Percentiles rank a stretch among this genome's conserved stretches.
Conservation (phyloP, 1,140 invertebrate species). For the Sweltsa coloradensis region DNA sequence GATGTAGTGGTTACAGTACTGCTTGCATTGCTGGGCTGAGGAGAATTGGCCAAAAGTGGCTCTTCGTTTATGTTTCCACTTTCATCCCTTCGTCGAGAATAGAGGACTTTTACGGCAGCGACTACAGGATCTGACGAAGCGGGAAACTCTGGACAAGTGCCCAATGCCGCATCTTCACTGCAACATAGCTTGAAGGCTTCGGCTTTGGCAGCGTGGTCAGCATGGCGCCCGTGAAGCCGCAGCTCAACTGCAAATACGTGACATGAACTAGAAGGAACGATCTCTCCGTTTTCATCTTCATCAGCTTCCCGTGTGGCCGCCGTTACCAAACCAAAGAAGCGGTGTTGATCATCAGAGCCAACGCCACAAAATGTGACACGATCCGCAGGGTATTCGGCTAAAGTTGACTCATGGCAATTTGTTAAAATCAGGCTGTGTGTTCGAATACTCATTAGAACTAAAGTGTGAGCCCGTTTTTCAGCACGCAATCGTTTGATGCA, state of each 20-base stretch:
- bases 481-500: slow-evolving; percentile 80
- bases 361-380: slow-evolving; percentile 81
- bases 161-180: slow-evolving; percentile 50
- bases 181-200: slow-evolving; percentile 67
- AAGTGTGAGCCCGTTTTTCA: slow-evolving; percentile 77
- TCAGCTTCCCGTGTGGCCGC: slow-evolving; percentile 34
- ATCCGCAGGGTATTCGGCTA: slow-evolving; percentile 75
- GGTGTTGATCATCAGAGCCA: slow-evolving; percentile 76
- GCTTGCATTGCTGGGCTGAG: slow-evolving; percentile 69
- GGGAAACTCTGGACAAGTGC: slow-evolving; percentile 78
- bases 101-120: slow-evolving; percentile 38
- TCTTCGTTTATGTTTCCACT: slow-evolving; percentile 24
- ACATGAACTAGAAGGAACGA: slow-evolving; percentile 70
- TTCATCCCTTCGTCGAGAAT: slow-evolving; percentile 23
- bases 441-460: slow-evolving; percentile 74
- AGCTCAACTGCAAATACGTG: slow-evolving; percentile 91
- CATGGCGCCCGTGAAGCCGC: slow-evolving; percentile 62
- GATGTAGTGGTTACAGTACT: slow-evolving; percentile 67
- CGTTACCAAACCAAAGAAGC: slow-evolving; percentile 87
- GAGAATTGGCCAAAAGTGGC: slow-evolving; percentile 48
- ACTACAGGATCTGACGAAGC: slow-evolving; percentile 78
- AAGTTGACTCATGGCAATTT: slow-evolving; percentile 32
- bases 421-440: slow-evolving; percentile 64
- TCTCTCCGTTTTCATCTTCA: slow-evolving; percentile 29
- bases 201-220: slow-evolving; percentile 60